Percentiles rank a stretch among this genome's conserved stretches.
These are phyloP conservation scores for Brenthis hecate DNA, from an alignment of 2,888 invertebrate species.

Conservation along the genomic window DNA sequence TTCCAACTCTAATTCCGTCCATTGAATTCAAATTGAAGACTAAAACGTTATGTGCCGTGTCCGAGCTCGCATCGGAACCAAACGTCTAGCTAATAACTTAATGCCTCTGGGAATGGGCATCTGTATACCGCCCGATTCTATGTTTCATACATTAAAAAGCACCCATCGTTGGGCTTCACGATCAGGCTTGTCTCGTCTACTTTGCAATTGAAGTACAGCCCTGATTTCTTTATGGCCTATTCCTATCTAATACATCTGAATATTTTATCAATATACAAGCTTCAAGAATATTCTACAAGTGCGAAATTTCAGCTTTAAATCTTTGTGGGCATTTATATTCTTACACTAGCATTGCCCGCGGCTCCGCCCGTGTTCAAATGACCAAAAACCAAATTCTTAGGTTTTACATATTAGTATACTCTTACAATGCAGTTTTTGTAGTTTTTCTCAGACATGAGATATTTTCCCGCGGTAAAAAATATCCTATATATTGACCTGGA, in stretches of 20 bases:
- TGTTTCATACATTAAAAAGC: constrained; percentile 49
- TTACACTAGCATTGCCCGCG: background rate
- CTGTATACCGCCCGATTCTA: constrained; percentile 49
- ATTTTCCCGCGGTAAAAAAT: no score
- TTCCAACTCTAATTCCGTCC: constrained; percentile 64
- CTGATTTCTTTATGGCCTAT: constrained; percentile 49
- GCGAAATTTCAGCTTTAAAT: background rate
- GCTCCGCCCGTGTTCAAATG: no score
- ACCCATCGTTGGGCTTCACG: constrained; percentile 44
- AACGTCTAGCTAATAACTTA: constrained; percentile 77
- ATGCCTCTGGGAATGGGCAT: constrained; percentile 74
- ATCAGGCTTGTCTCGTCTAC: constrained; percentile 44
- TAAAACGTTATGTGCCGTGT: constrained; percentile 64
- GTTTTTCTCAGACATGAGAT: no score
- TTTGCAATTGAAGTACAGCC: constrained; percentile 44
- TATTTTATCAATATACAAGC: background rate
- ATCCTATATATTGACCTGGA: no score
- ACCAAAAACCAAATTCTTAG: no score
- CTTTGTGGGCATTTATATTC: background rate
- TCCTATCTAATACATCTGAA: constrained; percentile 4
- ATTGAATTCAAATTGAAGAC: constrained; percentile 80
- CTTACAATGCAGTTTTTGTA: no score
- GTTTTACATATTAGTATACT: no score
- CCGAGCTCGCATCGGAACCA: constrained; percentile 63
- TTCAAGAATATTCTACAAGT: no score